Evolutionary conservation across 2,113 vertebrate genomes (phyloP).

Genomic region (Lamprotornis superbus): DNA sequence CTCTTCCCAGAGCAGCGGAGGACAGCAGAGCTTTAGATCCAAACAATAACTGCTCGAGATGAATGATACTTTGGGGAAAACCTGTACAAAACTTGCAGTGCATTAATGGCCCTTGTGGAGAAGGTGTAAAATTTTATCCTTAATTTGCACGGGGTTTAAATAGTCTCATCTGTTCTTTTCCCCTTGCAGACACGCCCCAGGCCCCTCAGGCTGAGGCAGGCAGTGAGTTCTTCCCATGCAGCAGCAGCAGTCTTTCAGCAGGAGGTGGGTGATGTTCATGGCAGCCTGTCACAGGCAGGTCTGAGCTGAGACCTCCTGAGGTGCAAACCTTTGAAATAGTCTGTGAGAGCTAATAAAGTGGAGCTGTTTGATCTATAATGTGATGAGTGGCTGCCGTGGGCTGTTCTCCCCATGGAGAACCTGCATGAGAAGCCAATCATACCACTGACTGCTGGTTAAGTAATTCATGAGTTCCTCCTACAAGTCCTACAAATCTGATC

Average conservation of each 20-base stretch:
- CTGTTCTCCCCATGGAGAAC: neutral
- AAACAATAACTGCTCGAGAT: neutral
- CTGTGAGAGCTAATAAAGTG: neutral
- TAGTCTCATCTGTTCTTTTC: fast-evolving
- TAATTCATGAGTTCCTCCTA: neutral
- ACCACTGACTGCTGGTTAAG: neutral
- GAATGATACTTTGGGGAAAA: too few relatives aligned
- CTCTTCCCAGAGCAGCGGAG: neutral
- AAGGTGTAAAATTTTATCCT: neutral
- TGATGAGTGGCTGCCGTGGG: neutral
- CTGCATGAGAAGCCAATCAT: neutral
- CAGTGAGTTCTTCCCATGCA: neutral
- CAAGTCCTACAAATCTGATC: neutral
- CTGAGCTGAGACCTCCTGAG: neutral
- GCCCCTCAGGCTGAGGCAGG: neutral
- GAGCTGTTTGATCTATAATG: neutral
- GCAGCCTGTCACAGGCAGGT: neutral
- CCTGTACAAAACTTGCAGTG: neutral
- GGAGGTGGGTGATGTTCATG: neutral
- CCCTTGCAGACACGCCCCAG: neutral
- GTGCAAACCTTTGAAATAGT: neutral
- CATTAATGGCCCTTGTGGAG: neutral
- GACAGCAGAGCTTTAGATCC: neutral
- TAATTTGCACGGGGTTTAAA: neutral
- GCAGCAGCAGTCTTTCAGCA: neutral